phyloP scores from a whole-genome alignment of 2,888 invertebrate genomes.

The Spisula solida region DNA sequence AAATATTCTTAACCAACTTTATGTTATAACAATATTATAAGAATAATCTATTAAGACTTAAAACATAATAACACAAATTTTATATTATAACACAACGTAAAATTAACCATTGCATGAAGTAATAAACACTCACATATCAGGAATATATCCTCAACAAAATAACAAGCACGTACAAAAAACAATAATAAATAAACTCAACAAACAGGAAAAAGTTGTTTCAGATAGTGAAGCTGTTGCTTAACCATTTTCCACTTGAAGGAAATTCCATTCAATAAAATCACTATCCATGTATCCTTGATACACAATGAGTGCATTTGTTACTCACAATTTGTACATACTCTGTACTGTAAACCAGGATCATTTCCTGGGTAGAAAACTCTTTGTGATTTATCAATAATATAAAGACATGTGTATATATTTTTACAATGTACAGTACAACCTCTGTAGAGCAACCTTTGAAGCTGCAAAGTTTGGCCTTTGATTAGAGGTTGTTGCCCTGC shows the following conservation, averaged over 20 bases:
- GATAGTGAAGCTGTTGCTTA: background rate
- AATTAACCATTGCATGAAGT: background rate
- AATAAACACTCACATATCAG: background rate
- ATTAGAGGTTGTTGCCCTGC: no score
- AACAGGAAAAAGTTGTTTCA: slow-evolving; percentile 3
- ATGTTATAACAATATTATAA: no score
- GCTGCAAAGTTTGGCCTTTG: no score
- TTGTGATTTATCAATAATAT: no score
- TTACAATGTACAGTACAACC: background rate
- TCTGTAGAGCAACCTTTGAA: no score
- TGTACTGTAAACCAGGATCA: background rate
- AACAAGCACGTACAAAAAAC: no score
- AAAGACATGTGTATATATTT: no score
- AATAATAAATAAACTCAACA: background rate
- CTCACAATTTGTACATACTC: no score
- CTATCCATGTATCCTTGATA: background rate
- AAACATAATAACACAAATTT: no score
- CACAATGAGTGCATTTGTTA: background rate
- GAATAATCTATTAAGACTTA: no score
- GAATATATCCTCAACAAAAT: no score
- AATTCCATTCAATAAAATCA: slow-evolving; percentile 36
- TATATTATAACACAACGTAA: background rate
- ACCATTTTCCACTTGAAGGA: slow-evolving; percentile 41
- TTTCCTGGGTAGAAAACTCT: background rate
- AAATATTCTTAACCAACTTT: no score